Evolutionary conservation across 1,140 invertebrate species (phyloP).

Genomic region (Manduca sexta): DNA sequence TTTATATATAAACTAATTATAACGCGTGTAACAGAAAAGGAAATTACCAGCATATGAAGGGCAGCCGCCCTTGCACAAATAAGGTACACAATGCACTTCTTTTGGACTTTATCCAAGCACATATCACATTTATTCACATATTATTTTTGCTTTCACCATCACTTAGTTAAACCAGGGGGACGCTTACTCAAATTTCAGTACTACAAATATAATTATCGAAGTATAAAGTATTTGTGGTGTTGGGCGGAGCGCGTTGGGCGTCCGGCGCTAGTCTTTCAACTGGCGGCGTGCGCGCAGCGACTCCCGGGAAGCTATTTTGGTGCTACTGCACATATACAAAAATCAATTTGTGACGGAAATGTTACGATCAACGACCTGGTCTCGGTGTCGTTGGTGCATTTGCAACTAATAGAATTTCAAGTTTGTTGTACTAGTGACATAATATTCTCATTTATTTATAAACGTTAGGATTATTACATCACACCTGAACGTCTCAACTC

Average conservation of each 20-base stretch:
- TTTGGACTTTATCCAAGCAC: constrained; percentile 26
- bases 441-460: background rate
- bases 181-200: constrained; percentile 1
- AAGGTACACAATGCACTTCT: constrained; percentile 30
- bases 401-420: background rate
- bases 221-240: constrained; percentile 23
- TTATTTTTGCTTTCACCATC: constrained; percentile 10
- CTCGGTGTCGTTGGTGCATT: constrained; percentile 6
- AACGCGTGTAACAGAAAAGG: constrained; percentile 3
- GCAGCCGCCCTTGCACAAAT: constrained; percentile 18
- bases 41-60: constrained; percentile 30
- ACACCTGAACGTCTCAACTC: too few species aligned
- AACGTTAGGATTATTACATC: too few species aligned
- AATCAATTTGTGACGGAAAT: constrained; percentile 64
- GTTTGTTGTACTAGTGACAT: background rate
- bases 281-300: constrained; percentile 54
- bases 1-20: too few species aligned
- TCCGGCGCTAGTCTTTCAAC: constrained; percentile 39
- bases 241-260: constrained; percentile 35
- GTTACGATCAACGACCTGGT: constrained; percentile 67
- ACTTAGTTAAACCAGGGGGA: background rate
- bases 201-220: background rate
- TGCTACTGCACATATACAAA: constrained; percentile 62
- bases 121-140: constrained; percentile 2
- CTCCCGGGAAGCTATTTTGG: constrained; percentile 66